These are phyloP conservation scores for Cichladusa arquata DNA, from an alignment of 2,113 vertebrate genomes.

Conservation along the genomic window DNA sequence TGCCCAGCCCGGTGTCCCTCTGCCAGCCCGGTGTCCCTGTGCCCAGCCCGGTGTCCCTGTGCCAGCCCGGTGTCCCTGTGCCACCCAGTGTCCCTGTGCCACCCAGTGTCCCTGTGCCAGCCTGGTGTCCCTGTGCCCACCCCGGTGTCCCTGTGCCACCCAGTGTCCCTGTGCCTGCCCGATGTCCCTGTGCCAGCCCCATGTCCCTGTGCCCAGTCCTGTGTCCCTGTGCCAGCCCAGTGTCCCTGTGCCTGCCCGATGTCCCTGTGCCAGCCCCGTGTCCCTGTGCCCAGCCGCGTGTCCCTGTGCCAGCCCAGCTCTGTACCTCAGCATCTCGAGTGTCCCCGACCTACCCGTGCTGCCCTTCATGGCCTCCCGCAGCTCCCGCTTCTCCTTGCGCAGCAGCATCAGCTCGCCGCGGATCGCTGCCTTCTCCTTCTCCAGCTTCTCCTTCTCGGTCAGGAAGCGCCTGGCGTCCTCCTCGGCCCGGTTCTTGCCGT, in stretches of 20 bases:
- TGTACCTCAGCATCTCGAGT: fast-evolving
- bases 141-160: neutral
- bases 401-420: slow-evolving; percentile 80
- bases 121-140: fast-evolving
- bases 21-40: neutral
- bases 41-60: fast-evolving
- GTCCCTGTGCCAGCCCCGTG: too few species aligned
- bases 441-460: slow-evolving; percentile 89
- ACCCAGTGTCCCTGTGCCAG: neutral
- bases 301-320: neutral
- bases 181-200: too few species aligned
- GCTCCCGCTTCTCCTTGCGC: slow-evolving; percentile 85
- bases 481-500: slow-evolving; percentile 94
- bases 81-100: neutral
- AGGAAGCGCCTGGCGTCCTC: slow-evolving; percentile 91
- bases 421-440: slow-evolving; percentile 84
- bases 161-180: neutral
- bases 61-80: neutral
- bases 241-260: neutral
- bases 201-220: fast-evolving
- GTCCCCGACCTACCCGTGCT: slow-evolving; percentile 74
- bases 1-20: fast-evolving
- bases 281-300: fast-evolving
- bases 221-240: neutral
- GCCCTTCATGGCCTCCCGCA: slow-evolving; percentile 84